phyloP scores from a whole-genome alignment of 2,113 vertebrate species.

The Mastomys natalensis region DNA sequence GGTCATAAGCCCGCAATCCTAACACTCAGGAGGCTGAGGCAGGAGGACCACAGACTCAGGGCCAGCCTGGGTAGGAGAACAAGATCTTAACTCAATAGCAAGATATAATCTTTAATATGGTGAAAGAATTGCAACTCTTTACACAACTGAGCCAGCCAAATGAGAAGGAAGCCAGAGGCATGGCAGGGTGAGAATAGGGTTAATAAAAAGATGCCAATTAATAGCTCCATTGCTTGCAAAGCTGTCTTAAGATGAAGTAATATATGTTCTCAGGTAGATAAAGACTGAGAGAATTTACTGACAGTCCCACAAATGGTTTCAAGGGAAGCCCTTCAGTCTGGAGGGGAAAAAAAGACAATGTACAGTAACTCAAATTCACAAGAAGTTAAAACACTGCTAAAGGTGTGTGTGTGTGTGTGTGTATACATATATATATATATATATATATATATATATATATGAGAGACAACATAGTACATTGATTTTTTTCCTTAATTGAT shows the following conservation, averaged over 20 bases:
- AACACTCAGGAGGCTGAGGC: not conserved
- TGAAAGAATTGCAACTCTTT: not conserved
- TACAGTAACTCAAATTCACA: not conserved
- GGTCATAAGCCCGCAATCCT: not conserved
- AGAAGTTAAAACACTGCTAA: not conserved
- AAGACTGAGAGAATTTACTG: not conserved
- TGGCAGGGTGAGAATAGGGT: not conserved
- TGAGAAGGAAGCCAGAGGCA: not conserved
- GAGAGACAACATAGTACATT: not conserved
- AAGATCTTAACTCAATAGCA: not conserved
- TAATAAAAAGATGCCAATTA: not conserved
- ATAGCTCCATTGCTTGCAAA: not conserved
- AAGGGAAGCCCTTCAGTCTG: not conserved
- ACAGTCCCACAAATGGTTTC: not conserved
- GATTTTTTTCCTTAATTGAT: not conserved
- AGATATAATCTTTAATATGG: not conserved
- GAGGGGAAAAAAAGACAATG: not conserved
- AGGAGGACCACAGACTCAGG: too few relatives aligned
- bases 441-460: not conserved
- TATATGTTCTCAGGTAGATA: not conserved
- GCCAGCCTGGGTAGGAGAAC: not conserved
- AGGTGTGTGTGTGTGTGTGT: too few relatives aligned
- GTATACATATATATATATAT: not conserved
- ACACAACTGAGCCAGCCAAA: not conserved
- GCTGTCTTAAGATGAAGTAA: not conserved